These are phyloP conservation scores for Diachasma alloeum DNA, from an alignment of 1,140 invertebrate species.

Conservation along the genomic window DNA sequence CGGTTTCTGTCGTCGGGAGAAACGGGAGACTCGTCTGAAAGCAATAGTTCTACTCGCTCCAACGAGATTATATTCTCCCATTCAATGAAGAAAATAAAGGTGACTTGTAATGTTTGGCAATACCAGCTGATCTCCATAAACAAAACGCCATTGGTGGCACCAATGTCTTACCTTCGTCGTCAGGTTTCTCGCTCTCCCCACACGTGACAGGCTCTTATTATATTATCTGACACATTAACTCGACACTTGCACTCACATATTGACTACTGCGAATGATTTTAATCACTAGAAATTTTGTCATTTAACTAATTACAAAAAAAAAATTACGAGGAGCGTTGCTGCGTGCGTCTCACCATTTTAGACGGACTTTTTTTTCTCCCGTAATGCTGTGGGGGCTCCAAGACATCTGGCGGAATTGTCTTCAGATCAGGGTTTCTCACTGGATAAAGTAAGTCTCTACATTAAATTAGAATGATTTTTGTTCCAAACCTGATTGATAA, in stretches of 20 bases:
- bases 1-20: slow-evolving; percentile 25
- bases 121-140: slow-evolving; percentile 63
- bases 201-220: slow-evolving; percentile 33
- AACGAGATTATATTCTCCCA: too few relatives aligned
- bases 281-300: slow-evolving; percentile 53
- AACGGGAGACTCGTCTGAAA: slow-evolving; percentile 29
- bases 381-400: neutral
- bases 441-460: too few relatives aligned
- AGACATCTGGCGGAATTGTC: neutral
- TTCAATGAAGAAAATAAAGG: slow-evolving; percentile 32
- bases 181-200: slow-evolving; percentile 30
- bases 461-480: too few relatives aligned
- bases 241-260: slow-evolving; percentile 48
- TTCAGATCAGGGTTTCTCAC: too few relatives aligned
- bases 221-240: slow-evolving; percentile 28
- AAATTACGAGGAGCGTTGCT: slow-evolving; percentile 16
- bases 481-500: too few relatives aligned
- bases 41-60: too few relatives aligned
- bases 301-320: slow-evolving; percentile 39
- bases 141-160: slow-evolving; percentile 43
- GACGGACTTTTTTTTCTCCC: slow-evolving; percentile 23
- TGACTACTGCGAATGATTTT: slow-evolving; percentile 35
- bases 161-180: slow-evolving; percentile 47
- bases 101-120: slow-evolving; percentile 51
- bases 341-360: slow-evolving; percentile 50